These are phyloP conservation scores for Parotia lawesii DNA, from an alignment of 2,113 vertebrate species.

Conservation along the genomic window DNA sequence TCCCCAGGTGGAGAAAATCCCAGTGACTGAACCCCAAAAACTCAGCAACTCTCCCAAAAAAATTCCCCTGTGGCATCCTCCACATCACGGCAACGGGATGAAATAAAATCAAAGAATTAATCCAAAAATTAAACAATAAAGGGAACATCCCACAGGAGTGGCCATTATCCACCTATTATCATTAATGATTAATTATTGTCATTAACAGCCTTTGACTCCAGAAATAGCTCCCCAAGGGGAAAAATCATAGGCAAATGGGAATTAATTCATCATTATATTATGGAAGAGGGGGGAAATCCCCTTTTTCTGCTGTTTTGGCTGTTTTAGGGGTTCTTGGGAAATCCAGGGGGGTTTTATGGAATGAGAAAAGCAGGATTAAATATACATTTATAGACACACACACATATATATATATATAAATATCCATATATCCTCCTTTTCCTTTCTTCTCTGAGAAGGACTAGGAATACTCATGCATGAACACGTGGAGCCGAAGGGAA, in stretches of 20 bases:
- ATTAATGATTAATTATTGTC: not conserved
- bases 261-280: not conserved
- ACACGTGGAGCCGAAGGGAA: accelerated
- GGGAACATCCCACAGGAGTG: not conserved
- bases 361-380: not conserved
- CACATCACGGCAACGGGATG: accelerated
- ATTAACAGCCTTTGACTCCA: not conserved
- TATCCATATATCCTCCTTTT: no score
- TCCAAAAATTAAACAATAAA: not conserved
- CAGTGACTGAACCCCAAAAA: accelerated
- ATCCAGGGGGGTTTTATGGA: accelerated
- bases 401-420: accelerated
- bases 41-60: accelerated
- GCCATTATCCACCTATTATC: not conserved
- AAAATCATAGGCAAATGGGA: no score
- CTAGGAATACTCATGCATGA: accelerated
- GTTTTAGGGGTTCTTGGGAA: not conserved
- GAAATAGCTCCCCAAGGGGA: not conserved
- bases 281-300: accelerated
- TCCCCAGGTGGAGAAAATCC: not conserved
- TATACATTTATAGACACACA: accelerated
- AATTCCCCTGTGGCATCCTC: accelerated
- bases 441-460: not conserved
- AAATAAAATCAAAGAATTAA: accelerated
- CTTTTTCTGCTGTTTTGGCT: not conserved